A percentile compares a stretch with the other conserved stretches of the same genome.
Evolutionary conservation across 2,888 invertebrate genomes (phyloP).

Genomic region (Eutolmus rufibarbis): DNA sequence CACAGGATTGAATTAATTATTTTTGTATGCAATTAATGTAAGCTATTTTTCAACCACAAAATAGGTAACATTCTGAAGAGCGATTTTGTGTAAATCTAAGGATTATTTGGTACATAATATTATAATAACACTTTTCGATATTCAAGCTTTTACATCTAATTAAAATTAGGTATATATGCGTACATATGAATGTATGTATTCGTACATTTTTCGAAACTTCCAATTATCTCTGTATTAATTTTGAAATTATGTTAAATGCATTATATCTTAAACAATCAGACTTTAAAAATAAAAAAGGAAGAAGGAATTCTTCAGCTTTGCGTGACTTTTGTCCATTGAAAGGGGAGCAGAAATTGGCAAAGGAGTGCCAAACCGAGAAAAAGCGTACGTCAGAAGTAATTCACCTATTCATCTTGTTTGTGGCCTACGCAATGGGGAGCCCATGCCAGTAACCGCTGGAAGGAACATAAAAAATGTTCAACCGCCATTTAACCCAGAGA

Average conservation of each 20-base stretch:
- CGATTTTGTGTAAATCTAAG: too few species aligned
- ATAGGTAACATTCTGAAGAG: too few species aligned
- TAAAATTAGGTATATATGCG: too few species aligned
- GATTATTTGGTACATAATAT: too few species aligned
- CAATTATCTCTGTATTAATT: too few species aligned
- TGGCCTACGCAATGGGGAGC: background rate
- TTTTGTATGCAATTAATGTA: too few species aligned
- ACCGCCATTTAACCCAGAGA: conserved; percentile 36
- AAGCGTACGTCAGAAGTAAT: background rate
- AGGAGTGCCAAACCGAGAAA: background rate
- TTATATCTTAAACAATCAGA: background rate
- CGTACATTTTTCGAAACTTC: too few species aligned
- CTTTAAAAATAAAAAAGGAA: background rate
- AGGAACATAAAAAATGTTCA: background rate
- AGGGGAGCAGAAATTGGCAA: background rate
- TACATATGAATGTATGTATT: too few species aligned
- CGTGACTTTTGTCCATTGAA: background rate
- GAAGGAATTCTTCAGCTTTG: background rate
- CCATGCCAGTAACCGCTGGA: background rate
- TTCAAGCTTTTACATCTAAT: too few species aligned
- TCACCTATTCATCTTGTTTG: background rate
- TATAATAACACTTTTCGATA: too few species aligned
- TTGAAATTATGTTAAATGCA: background rate
- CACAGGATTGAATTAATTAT: too few species aligned
- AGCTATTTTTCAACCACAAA: too few species aligned